Conservation (phyloP, 2,113 vertebrate genomes). For the Osmerus mordax region DNA sequence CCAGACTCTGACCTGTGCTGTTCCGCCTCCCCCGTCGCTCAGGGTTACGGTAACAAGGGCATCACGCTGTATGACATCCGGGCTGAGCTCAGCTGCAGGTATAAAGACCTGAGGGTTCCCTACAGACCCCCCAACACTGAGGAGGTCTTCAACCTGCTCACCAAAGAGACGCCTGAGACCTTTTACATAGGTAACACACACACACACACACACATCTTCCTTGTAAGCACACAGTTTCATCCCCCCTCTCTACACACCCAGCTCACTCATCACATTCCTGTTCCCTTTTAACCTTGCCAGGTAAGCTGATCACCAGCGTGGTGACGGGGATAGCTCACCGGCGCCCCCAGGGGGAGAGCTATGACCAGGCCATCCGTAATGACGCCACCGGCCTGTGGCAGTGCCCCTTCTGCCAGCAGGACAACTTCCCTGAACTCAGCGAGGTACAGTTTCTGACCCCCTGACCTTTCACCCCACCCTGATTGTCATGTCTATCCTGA, state of each 20-base stretch:
- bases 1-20: not conserved
- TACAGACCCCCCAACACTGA: slow-evolving; percentile 94
- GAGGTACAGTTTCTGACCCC: slow-evolving; percentile 73
- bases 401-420: slow-evolving; percentile 98
- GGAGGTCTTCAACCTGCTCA: slow-evolving; percentile 96
- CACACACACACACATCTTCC: not conserved
- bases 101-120: slow-evolving; percentile 91
- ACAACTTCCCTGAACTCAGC: slow-evolving; percentile 97
- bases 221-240: not conserved
- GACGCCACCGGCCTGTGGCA: slow-evolving; percentile 96
- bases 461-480: slow-evolving; percentile 45
- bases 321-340: slow-evolving; percentile 97
- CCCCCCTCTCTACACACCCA: not conserved
- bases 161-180: slow-evolving; percentile 97
- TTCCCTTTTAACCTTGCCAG: slow-evolving; percentile 51
- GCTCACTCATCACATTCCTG: not conserved
- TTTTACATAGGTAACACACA: slow-evolving; percentile 89
- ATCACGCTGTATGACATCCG: slow-evolving; percentile 98
- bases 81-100: slow-evolving; percentile 95
- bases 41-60: slow-evolving; percentile 98
- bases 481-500: slow-evolving; percentile 85
- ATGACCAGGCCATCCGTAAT: slow-evolving; percentile 95
- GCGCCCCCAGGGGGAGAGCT: slow-evolving; percentile 94
- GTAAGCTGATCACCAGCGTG: slow-evolving; percentile 93
- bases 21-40: not conserved